Evolutionary conservation across 1,140 invertebrate species (phyloP).

Genomic region (Elysia chlorotica): DNA sequence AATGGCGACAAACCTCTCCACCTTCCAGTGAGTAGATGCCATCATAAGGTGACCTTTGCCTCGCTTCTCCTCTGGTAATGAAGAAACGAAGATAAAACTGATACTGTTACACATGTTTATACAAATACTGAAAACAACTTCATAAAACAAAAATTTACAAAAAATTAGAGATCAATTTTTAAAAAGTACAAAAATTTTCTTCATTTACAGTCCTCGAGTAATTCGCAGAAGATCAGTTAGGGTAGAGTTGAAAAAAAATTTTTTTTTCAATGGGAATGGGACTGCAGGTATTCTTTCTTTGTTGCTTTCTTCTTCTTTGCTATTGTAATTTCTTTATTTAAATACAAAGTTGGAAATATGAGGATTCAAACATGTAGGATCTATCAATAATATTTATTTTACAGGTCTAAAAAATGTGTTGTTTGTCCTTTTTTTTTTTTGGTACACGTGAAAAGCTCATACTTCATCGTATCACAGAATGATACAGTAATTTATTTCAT

Average conservation of each 20-base stretch:
- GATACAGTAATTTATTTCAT: neutral
- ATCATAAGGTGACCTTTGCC: conserved; percentile 44
- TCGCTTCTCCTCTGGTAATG: conserved; percentile 46
- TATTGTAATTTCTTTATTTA: too few species aligned
- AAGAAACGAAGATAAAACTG: neutral
- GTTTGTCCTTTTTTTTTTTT: too few species aligned
- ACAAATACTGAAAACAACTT: neutral
- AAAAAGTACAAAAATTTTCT: neutral
- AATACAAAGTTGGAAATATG: too few species aligned
- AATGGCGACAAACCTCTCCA: conserved; percentile 45
- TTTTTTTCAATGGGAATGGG: too few species aligned
- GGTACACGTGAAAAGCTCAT: too few species aligned
- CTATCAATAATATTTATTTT: too few species aligned
- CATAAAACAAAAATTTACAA: neutral
- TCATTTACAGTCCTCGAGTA: neutral
- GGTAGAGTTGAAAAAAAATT: neutral
- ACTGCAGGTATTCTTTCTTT: too few species aligned
- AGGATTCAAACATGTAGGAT: too few species aligned
- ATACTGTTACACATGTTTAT: neutral
- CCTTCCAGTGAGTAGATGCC: conserved; percentile 53
- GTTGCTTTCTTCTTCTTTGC: too few species aligned
- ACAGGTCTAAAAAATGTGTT: too few species aligned
- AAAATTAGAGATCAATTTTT: neutral
- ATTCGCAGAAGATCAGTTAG: neutral
- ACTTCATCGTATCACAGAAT: too few species aligned